Conservation (phyloP, 2,888 invertebrate species). For the Andrena marginata region DNA sequence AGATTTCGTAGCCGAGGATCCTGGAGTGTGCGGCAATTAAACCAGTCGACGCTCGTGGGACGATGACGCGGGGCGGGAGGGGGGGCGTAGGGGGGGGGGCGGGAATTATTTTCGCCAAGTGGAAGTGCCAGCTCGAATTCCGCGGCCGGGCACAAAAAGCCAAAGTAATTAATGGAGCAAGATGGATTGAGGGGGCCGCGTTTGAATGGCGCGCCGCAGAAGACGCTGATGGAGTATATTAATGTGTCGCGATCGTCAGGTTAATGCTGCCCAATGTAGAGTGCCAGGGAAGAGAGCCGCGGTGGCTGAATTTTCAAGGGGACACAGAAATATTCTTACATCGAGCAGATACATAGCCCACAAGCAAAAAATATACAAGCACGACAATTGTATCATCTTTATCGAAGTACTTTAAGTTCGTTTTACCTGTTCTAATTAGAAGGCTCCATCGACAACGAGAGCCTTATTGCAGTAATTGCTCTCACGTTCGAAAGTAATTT, state of each 20-base stretch:
- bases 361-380: not conserved
- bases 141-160: slow-evolving; percentile 29
- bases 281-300: not conserved
- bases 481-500: slow-evolving; percentile 22
- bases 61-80: slow-evolving; percentile 47
- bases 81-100: slow-evolving; percentile 15
- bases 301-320: not conserved
- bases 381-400: not conserved
- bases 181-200: slow-evolving; percentile 35
- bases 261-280: slow-evolving; percentile 22
- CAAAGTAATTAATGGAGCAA: slow-evolving; percentile 64
- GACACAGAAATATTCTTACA: not conserved
- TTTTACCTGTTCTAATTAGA: slow-evolving; percentile 52
- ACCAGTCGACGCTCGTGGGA: slow-evolving; percentile 57
- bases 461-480: slow-evolving; percentile 3
- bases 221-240: slow-evolving; percentile 38
- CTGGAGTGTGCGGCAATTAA: slow-evolving; percentile 68
- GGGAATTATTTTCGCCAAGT: slow-evolving; percentile 66
- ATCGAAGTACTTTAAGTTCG: not conserved
- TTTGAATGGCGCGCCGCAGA: slow-evolving; percentile 34
- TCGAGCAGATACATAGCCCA: not conserved
- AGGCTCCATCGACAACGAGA: slow-evolving; percentile 4
- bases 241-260: slow-evolving; percentile 50
- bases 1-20: slow-evolving; percentile 63
- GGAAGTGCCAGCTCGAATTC: slow-evolving; percentile 36